Conservation (phyloP, 2,797 vertebrate species). For the Mareca strepera region DNA sequence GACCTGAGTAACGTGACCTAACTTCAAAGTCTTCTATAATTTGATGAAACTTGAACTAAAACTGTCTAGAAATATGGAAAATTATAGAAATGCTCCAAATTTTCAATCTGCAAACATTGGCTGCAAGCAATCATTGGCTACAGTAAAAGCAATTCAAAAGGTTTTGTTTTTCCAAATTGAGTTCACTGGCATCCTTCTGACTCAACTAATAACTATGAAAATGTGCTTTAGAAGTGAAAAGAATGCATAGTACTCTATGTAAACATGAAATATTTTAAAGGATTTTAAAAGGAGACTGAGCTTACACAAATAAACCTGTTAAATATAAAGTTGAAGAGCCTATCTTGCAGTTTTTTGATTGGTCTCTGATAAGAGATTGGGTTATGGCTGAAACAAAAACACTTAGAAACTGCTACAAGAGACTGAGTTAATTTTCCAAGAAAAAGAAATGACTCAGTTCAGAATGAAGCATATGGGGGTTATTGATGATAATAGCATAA, state of each 20-base stretch:
- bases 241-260: background rate
- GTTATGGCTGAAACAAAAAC: background rate
- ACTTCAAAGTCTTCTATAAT: background rate
- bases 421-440: background rate
- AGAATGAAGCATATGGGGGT: background rate
- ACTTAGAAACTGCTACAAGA: background rate
- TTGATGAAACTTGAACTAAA: background rate
- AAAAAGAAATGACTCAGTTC: background rate
- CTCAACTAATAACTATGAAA: constrained; percentile 4
- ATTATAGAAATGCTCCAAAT: background rate
- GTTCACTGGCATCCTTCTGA: background rate
- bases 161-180: background rate
- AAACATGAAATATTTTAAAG: constrained; percentile 25
- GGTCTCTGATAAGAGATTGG: background rate
- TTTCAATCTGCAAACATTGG: background rate
- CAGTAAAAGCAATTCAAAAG: background rate
- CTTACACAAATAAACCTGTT: background rate
- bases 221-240: background rate
- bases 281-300: background rate
- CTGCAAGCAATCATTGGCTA: background rate
- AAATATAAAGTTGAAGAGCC: background rate
- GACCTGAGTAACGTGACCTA: background rate
- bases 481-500: background rate
- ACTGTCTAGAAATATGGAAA: background rate
- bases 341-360: background rate